phyloP scores from a whole-genome alignment of 1,140 invertebrate genomes.

The Drosophila orosa region DNA sequence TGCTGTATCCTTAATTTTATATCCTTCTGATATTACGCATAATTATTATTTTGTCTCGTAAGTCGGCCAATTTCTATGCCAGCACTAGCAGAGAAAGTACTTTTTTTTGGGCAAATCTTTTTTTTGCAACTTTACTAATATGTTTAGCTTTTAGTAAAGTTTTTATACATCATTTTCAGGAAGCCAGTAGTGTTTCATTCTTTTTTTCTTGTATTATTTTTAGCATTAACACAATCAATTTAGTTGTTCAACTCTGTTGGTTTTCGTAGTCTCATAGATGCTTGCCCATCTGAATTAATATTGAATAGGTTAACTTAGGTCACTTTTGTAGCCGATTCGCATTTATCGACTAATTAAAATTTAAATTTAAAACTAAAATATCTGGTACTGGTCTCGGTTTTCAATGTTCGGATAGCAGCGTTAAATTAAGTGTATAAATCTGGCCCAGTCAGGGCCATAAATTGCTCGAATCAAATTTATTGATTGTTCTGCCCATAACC shows the following conservation, averaged over 20 bases:
- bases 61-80: neutral
- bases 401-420: constrained; percentile 1
- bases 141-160: neutral
- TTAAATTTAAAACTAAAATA: neutral
- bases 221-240: neutral
- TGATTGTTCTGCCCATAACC: constrained; percentile 10
- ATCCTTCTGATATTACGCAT: no score
- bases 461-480: constrained; percentile 10
- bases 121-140: neutral
- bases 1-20: no score
- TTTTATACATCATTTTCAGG: neutral
- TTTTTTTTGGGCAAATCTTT: neutral
- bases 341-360: constrained; percentile 11
- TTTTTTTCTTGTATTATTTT: neutral
- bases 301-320: neutral
- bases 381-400: constrained; percentile 13
- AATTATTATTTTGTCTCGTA: no score
- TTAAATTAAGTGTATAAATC: constrained; percentile 3
- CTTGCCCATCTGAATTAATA: neutral
- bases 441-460: neutral
- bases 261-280: neutral
- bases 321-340: neutral
- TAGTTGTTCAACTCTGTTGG: neutral
- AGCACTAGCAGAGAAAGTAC: no score
- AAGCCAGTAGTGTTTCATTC: neutral